These are phyloP conservation scores for Calidris pygmaea DNA, from an alignment of 2,113 vertebrate species.

Conservation along the genomic window DNA sequence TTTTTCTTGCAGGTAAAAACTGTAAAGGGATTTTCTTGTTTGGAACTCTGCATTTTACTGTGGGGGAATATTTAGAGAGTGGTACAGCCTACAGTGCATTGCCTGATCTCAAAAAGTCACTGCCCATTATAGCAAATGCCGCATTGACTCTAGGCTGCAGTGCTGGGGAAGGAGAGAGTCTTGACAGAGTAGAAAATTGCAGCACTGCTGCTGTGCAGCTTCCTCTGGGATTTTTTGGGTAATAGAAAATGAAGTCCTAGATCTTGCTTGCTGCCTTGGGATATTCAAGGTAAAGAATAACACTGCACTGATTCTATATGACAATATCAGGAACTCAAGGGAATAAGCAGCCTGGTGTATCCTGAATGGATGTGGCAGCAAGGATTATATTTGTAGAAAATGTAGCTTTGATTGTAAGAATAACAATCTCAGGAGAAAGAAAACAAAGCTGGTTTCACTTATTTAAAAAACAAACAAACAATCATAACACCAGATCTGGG, in stretches of 20 bases:
- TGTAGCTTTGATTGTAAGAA: neutral
- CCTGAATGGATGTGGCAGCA: neutral
- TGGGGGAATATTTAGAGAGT: neutral
- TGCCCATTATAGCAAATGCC: conserved; percentile 54
- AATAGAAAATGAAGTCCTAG: conserved; percentile 1
- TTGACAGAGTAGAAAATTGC: neutral
- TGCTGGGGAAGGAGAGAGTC: neutral
- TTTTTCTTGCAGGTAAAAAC: neutral
- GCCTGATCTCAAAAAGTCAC: conserved; percentile 63
- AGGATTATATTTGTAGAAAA: neutral
- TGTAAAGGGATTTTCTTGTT: neutral
- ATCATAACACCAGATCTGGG: neutral
- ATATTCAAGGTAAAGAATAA: neutral
- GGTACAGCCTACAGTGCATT: neutral
- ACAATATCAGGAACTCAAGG: neutral
- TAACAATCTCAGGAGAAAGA: neutral
- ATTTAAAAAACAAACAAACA: neutral
- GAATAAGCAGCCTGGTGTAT: neutral
- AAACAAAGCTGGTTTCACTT: neutral
- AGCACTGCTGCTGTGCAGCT: neutral
- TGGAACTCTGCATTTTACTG: neutral
- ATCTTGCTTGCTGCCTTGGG: neutral
- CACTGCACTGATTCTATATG: neutral
- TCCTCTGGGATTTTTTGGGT: neutral
- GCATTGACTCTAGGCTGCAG: conserved; percentile 39